Conservation (phyloP, 2,888 invertebrate genomes). For the Hololepta plana region DNA sequence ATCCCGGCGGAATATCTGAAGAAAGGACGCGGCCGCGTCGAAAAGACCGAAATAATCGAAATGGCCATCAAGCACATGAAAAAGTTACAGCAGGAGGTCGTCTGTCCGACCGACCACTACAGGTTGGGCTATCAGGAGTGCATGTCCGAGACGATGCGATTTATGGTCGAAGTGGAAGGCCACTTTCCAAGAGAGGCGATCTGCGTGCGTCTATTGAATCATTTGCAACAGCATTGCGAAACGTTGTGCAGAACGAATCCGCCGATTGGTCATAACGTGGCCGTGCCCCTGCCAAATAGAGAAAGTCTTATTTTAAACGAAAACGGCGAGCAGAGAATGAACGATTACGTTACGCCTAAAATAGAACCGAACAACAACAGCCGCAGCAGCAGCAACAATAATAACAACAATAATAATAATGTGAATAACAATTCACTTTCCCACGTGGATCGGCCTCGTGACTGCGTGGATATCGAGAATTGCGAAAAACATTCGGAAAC, state of each 20-base stretch:
- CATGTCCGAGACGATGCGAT: conserved; percentile 74
- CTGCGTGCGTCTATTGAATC: conserved; percentile 62
- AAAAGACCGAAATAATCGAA: conserved; percentile 96
- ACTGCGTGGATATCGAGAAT: no score
- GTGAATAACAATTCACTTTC: conserved; percentile 28
- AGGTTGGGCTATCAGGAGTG: conserved; percentile 79
- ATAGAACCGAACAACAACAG: conserved; percentile 12
- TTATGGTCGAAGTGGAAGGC: conserved; percentile 71
- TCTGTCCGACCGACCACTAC: conserved; percentile 35
- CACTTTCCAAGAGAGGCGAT: conserved; percentile 63
- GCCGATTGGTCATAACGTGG: no score
- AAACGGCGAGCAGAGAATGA: no score
- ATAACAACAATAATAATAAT: conserved; percentile 23
- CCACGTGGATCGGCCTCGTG: conserved; percentile 24
- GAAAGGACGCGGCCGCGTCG: conserved; percentile 87
- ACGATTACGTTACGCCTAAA: conserved; percentile 6
- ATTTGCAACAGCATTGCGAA: conserved; percentile 72
- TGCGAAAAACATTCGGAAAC: conserved; percentile 15
- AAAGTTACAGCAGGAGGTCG: conserved; percentile 71
- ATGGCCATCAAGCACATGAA: conserved; percentile 94
- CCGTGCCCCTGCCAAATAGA: no score
- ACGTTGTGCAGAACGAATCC: conserved; percentile 25
- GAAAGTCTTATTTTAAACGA: no score
- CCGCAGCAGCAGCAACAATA: no score
- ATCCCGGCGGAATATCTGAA: conserved; percentile 87